Evolutionary conservation across 2,888 invertebrate genomes (phyloP).

Genomic region (Limnephilus lunatus): DNA sequence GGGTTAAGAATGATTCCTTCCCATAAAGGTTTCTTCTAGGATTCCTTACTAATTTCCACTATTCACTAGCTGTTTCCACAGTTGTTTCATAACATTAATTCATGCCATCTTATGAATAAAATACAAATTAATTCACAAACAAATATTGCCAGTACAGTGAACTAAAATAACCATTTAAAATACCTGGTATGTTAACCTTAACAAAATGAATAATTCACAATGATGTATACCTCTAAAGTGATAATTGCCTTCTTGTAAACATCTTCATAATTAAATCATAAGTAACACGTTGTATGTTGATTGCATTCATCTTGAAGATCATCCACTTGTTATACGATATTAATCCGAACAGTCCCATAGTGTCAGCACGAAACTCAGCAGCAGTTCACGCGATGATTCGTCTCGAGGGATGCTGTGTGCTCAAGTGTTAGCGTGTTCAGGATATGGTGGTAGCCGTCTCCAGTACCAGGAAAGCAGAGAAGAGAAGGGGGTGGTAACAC

Average conservation of each 20-base stretch:
- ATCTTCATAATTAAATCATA: not conserved
- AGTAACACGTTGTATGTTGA: not conserved
- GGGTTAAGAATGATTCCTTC: too few relatives aligned
- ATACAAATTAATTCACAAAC: too few relatives aligned
- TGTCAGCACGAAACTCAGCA: not conserved
- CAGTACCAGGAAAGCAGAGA: conserved; percentile 9
- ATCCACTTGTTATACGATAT: not conserved
- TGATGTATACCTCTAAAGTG: too few relatives aligned
- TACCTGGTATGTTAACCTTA: too few relatives aligned
- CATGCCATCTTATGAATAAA: too few relatives aligned
- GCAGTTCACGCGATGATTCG: conserved; percentile 24
- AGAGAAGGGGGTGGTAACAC: conserved; percentile 3
- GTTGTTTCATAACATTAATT: too few relatives aligned
- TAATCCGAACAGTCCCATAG: conserved; percentile 16
- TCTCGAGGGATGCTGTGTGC: conserved; percentile 4
- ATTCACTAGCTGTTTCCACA: too few relatives aligned
- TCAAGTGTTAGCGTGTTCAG: conserved; percentile 18
- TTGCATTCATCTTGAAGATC: not conserved
- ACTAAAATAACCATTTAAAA: too few relatives aligned
- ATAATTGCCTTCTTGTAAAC: not conserved
- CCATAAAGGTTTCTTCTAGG: too few relatives aligned
- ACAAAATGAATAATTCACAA: too few relatives aligned
- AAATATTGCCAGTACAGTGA: too few relatives aligned
- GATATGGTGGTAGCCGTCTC: not conserved
- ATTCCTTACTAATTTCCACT: too few relatives aligned